A percentile compares a stretch with the other conserved stretches of the same genome.
These are phyloP conservation scores for Drosophila phalerata DNA, from an alignment of 2,888 invertebrate species.

Conservation along the genomic window DNA sequence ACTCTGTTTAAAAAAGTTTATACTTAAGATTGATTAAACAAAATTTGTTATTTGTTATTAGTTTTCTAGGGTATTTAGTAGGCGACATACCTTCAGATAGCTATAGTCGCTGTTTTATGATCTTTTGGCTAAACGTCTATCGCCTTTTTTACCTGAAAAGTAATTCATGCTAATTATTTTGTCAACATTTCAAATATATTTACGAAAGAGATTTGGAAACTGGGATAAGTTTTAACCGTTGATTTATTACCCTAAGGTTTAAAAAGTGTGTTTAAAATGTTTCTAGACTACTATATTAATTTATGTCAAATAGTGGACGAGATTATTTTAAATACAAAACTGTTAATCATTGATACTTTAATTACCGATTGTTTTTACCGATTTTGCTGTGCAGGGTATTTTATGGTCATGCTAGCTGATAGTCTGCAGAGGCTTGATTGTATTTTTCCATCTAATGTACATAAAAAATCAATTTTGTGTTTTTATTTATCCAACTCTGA, in stretches of 20 bases:
- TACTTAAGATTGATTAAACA: neutral
- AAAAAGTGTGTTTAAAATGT: neutral
- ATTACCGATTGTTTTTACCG: neutral
- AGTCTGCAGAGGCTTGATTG: slow-evolving; percentile 1
- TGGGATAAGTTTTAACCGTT: slow-evolving; percentile 4
- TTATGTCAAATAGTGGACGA: neutral
- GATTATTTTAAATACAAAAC: neutral
- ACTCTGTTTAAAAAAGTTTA: too few species aligned
- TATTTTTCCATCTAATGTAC: slow-evolving; percentile 46
- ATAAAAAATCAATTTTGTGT: slow-evolving; percentile 52
- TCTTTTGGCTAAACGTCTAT: slow-evolving; percentile 30
- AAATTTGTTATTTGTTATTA: neutral
- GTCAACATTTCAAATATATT: slow-evolving; percentile 63
- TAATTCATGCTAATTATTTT: slow-evolving; percentile 74
- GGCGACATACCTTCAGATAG: neutral
- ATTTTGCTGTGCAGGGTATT: slow-evolving; percentile 30
- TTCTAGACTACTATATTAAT: neutral
- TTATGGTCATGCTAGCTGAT: neutral
- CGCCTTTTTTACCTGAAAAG: slow-evolving; percentile 48
- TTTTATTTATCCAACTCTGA: slow-evolving; percentile 48
- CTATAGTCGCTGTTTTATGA: slow-evolving; percentile 12
- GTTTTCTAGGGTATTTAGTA: slow-evolving; percentile 3
- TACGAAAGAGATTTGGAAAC: slow-evolving; percentile 35
- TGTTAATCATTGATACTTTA: neutral
- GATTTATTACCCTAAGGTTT: slow-evolving; percentile 19